These are phyloP conservation scores for Paralichthys olivaceus DNA, from an alignment of 2,113 vertebrate species.

Conservation along the genomic window DNA sequence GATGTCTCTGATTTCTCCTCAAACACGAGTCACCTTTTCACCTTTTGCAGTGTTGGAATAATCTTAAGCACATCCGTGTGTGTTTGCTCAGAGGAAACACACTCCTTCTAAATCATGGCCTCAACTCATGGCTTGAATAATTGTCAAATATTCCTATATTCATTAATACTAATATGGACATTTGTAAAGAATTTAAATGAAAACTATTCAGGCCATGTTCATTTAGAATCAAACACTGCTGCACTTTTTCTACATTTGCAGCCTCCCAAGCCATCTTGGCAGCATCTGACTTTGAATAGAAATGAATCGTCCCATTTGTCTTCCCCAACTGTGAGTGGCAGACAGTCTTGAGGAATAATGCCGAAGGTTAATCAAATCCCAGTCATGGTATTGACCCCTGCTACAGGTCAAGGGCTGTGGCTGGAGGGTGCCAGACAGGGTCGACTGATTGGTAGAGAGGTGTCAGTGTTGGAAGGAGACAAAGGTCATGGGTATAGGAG, in stretches of 20 bases:
- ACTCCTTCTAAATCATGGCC: background rate
- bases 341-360: conserved; percentile 65
- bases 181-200: background rate
- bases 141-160: background rate
- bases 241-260: conserved; percentile 3
- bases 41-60: conserved; percentile 32
- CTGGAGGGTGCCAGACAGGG: conserved; percentile 61
- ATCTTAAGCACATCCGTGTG: conserved; percentile 2
- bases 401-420: conserved; percentile 69
- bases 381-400: conserved; percentile 75
- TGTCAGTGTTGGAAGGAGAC: conserved; percentile 54
- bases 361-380: conserved; percentile 77
- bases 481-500: conserved; percentile 53
- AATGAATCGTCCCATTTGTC: conserved; percentile 62
- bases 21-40: conserved; percentile 46
- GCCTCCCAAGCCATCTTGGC: conserved; percentile 28
- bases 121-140: background rate
- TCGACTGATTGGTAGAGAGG: conserved; percentile 59
- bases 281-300: conserved; percentile 57
- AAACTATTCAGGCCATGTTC: background rate
- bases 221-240: conserved; percentile 8
- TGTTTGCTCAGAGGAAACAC: background rate
- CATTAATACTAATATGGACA: background rate
- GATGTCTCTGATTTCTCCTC: conserved; percentile 57
- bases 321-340: conserved; percentile 61